These are phyloP conservation scores for Aplysia californica DNA, from an alignment of 1,140 invertebrate genomes.

Conservation along the genomic window DNA sequence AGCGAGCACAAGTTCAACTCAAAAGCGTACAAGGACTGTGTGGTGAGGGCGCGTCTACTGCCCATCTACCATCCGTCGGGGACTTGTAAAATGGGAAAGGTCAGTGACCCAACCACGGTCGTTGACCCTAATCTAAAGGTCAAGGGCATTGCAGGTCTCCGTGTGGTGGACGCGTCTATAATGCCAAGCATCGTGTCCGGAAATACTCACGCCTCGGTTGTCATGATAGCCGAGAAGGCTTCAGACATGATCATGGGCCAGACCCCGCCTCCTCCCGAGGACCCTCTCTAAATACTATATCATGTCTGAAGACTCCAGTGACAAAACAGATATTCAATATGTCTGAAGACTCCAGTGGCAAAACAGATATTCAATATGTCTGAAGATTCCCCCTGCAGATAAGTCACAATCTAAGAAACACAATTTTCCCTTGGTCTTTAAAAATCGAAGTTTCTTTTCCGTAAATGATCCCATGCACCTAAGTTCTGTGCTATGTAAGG, in stretches of 20 bases:
- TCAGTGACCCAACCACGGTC: conserved; percentile 84
- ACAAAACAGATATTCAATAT: no score
- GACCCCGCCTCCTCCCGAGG: no score
- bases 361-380: no score
- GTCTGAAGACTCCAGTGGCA: no score
- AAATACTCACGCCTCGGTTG: conserved; percentile 83
- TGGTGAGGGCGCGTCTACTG: conserved; percentile 56
- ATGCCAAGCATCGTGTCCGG: conserved; percentile 67
- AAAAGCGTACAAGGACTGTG: conserved; percentile 64
- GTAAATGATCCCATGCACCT: no score
- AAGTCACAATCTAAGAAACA: no score
- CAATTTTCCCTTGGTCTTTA: no score
- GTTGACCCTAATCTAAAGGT: conserved; percentile 79
- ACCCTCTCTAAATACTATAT: no score
- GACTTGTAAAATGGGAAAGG: conserved; percentile 93
- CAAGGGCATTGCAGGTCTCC: conserved; percentile 18
- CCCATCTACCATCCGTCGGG: conserved; percentile 91
- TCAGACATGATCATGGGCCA: conserved; percentile 8
- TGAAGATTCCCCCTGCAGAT: no score
- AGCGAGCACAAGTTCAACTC: conserved; percentile 33
- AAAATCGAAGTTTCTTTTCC: no score
- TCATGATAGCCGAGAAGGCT: conserved; percentile 72
- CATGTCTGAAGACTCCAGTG: no score
- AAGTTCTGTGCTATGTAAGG: no score
- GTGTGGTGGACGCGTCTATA: conserved; percentile 50